A percentile compares a stretch with the other conserved stretches of the same genome.
These are phyloP conservation scores for Ectemnius cavifrons DNA, from an alignment of 2,888 invertebrate species.

Conservation along the genomic window DNA sequence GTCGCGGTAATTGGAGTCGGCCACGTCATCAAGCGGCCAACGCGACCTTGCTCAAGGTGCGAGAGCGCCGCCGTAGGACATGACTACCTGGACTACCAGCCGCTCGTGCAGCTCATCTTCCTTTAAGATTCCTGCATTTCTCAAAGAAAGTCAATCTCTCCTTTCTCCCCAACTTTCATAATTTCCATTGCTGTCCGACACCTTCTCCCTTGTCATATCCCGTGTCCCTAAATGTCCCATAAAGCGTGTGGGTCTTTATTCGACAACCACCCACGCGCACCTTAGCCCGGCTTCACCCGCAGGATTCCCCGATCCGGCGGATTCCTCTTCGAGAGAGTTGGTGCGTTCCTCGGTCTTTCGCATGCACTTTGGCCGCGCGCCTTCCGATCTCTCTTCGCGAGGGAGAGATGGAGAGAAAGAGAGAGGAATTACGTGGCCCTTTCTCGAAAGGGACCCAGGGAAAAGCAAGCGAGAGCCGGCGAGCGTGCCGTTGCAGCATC, in stretches of 20 bases:
- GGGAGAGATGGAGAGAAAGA: too few relatives aligned
- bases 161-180: too few relatives aligned
- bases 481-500: slow-evolving; percentile 55
- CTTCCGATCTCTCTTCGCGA: background rate
- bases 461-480: slow-evolving; percentile 38
- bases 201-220: too few relatives aligned
- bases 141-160: too few relatives aligned
- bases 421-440: slow-evolving; percentile 16
- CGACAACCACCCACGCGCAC: slow-evolving; percentile 72
- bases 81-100: slow-evolving; percentile 3
- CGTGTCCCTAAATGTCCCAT: too few relatives aligned
- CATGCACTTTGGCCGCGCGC: background rate
- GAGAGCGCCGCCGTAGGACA: slow-evolving; percentile 10
- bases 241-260: slow-evolving; percentile 61
- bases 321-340: slow-evolving; percentile 13
- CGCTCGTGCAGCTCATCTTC: background rate
- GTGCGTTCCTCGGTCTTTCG: slow-evolving; percentile 6
- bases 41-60: slow-evolving; percentile 43
- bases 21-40: slow-evolving; percentile 19
- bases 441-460: slow-evolving; percentile 40
- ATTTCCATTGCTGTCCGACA: too few relatives aligned
- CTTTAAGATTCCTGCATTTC: too few relatives aligned
- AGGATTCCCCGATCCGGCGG: slow-evolving; percentile 58
- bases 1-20: slow-evolving; percentile 48
- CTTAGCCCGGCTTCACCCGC: slow-evolving; percentile 55